phyloP scores from a whole-genome alignment of 2,797 vertebrate species.

The Channallabes apus region DNA sequence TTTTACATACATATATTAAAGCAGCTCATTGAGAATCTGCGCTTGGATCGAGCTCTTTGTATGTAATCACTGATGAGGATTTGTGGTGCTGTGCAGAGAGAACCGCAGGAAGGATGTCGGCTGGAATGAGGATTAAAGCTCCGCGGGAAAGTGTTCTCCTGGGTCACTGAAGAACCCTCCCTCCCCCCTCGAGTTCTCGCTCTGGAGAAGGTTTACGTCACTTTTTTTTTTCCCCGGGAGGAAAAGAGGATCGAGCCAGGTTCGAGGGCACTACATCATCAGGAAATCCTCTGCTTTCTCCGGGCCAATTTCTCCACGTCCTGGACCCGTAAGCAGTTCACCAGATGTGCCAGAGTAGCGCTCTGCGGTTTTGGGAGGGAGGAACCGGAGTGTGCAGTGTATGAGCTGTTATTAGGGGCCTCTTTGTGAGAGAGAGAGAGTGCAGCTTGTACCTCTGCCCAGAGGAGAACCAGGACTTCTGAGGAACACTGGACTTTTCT shows the following conservation, averaged over 20 bases:
- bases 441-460: constrained; percentile 14
- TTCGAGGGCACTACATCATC: constrained; percentile 53
- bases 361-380: constrained; percentile 53
- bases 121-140: constrained; percentile 39
- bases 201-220: constrained; percentile 47
- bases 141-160: constrained; percentile 39
- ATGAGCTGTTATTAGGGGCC: constrained; percentile 42
- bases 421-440: constrained; percentile 17
- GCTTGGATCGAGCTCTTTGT: not conserved
- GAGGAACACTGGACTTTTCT: not conserved
- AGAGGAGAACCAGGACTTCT: not conserved
- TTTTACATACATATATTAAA: not conserved
- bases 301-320: constrained; percentile 37
- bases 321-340: constrained; percentile 61
- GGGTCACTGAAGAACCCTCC: constrained; percentile 27
- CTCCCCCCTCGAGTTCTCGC: constrained; percentile 13
- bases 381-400: constrained; percentile 28
- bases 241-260: constrained; percentile 47
- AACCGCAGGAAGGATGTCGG: constrained; percentile 50
- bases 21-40: not conserved
- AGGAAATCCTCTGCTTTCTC: constrained; percentile 55
- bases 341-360: constrained; percentile 68
- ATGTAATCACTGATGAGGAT: constrained; percentile 5
- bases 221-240: constrained; percentile 26
- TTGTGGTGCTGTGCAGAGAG: constrained; percentile 16